Evolutionary conservation across 2,113 vertebrate genomes (phyloP).

Genomic region (Amazona vittata): DNA sequence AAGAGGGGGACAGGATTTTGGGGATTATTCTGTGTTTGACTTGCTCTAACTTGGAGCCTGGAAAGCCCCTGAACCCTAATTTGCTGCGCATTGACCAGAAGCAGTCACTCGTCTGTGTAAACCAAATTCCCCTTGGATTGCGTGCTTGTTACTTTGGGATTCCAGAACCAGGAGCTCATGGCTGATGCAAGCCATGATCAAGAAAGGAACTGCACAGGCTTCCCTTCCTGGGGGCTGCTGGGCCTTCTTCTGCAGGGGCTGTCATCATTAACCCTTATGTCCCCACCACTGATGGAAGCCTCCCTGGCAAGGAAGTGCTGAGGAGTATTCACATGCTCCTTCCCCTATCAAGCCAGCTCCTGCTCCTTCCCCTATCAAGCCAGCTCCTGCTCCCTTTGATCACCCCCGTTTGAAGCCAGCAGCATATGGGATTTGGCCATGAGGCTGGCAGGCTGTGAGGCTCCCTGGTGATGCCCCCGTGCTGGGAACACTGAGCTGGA

Average conservation of each 20-base stretch:
- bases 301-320: background rate
- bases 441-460: background rate
- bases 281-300: fast-evolving
- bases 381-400: background rate
- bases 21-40: background rate
- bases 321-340: background rate
- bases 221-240: background rate
- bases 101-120: background rate
- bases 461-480: background rate
- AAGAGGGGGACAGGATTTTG: background rate
- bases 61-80: background rate
- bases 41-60: background rate
- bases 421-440: fast-evolving
- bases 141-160: background rate
- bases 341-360: background rate
- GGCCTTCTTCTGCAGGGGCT: background rate
- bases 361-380: background rate
- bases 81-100: background rate
- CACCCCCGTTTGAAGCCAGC: background rate
- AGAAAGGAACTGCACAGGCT: background rate
- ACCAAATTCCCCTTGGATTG: background rate
- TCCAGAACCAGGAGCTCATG: background rate
- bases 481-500: fast-evolving
- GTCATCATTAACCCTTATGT: background rate
- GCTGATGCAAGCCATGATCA: background rate